Percentiles rank a stretch among this genome's conserved stretches.
Evolutionary conservation across 2,888 invertebrate species (phyloP).

Genomic region (Prenolepis imparis): DNA sequence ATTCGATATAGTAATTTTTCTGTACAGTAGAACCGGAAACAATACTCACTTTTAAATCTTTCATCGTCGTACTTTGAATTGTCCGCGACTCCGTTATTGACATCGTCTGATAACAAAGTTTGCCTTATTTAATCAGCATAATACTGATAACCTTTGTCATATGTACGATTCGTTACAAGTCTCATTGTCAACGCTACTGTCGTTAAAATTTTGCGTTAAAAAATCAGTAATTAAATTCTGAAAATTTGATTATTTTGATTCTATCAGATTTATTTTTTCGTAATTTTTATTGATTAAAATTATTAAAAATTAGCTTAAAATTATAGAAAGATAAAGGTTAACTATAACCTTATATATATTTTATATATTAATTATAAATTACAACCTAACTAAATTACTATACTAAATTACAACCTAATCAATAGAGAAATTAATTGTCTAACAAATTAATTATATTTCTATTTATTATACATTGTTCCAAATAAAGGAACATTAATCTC

Average conservation of each 20-base stretch:
- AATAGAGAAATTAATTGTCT: neutral
- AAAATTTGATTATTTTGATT: neutral
- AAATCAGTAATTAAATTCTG: neutral
- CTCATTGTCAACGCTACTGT: neutral
- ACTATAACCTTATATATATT: too few species aligned
- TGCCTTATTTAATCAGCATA: conserved; percentile 60
- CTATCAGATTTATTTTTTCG: neutral
- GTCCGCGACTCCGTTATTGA: conserved; percentile 33
- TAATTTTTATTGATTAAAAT: neutral
- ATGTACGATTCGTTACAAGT: conserved; percentile 28
- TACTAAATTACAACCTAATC: too few species aligned
- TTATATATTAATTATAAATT: too few species aligned
- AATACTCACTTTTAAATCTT: neutral
- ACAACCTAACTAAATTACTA: too few species aligned
- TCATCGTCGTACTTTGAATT: neutral
- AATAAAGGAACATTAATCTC: conserved; percentile 10
- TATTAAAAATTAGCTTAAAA: too few species aligned
- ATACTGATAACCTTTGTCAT: conserved; percentile 52
- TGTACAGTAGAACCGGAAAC: conserved; percentile 22
- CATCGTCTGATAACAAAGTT: conserved; percentile 53
- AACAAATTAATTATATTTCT: neutral
- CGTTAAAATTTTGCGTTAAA: neutral
- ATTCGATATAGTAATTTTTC: neutral
- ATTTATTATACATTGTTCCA: neutral
- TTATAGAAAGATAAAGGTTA: too few species aligned